These are phyloP conservation scores for Nesidiocoris tenuis DNA, from an alignment of 2,888 invertebrate species.

Conservation along the genomic window DNA sequence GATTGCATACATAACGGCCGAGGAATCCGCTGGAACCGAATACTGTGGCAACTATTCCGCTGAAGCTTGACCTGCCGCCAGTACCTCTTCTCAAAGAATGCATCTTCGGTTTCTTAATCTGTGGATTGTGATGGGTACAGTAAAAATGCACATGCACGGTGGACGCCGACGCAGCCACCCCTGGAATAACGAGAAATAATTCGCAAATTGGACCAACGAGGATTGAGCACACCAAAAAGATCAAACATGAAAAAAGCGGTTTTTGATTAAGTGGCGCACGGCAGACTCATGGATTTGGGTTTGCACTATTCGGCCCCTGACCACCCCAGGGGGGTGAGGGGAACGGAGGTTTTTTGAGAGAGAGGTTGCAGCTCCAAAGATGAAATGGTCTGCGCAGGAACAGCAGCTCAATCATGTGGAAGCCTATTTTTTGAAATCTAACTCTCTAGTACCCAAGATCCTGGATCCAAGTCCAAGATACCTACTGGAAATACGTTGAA, in stretches of 20 bases:
- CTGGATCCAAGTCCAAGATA: no score
- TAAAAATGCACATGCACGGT: slow-evolving; percentile 46
- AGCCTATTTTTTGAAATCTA: no score
- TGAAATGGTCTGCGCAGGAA: no score
- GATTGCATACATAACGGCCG: slow-evolving; percentile 83
- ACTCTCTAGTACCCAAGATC: no score
- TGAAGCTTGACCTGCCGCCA: slow-evolving; percentile 93
- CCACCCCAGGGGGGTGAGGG: background rate
- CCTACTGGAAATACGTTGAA: no score
- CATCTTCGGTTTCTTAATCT: slow-evolving; percentile 51
- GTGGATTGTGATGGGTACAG: slow-evolving; percentile 51
- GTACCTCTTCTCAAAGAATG: slow-evolving; percentile 75
- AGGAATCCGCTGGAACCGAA: slow-evolving; percentile 91
- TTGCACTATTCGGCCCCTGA: no score
- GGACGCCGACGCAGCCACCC: slow-evolving; percentile 9
- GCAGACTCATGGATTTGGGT: no score
- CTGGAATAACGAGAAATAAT: slow-evolving; percentile 1
- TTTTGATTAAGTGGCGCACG: background rate
- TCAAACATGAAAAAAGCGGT: background rate
- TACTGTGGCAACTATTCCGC: slow-evolving; percentile 96
- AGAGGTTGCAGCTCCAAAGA: no score
- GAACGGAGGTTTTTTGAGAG: background rate
- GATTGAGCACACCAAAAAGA: background rate
- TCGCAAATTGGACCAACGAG: background rate
- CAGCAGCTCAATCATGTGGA: no score